Base-by-base conservation (phyloP, 2,797 vertebrate genomes). In the Anguilla marmorata region DNA sequence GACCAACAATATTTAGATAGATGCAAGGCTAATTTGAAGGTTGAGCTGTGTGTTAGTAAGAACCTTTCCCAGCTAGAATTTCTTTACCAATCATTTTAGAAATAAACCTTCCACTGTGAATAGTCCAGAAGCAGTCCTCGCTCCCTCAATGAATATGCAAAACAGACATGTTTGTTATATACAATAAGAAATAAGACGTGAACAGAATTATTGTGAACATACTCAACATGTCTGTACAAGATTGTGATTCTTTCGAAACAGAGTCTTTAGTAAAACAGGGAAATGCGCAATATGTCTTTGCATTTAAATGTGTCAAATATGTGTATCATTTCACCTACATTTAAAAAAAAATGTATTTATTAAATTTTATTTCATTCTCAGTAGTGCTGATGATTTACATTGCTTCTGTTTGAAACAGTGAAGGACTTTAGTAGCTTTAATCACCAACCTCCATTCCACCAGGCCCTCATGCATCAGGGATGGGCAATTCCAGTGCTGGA, bases 381-480 rank as follows among this genome's bases (percentile, higher is more conserved):
- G 14, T 79, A 33, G 48, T 21, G 54, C 30, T 8, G 54, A 79
- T 80, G 50, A 86, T 41, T 74, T 74, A 48, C 27, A 86, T 41
- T 21, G 24, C 30, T 45, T 86, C 85, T n/a, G 69, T 52, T 7
- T 2, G 45, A 86, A 27, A 41, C 52, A 54, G 52, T 87, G 33
- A 87, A 80, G 54, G 27, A 87, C 50, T 54, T 66, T 14, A 7
- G 9, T 58, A 50, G 86, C 72, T 87, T 87, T 79, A 56, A 87
- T 87, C 63, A 86, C 69, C 60, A 27, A 7, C 50, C 76, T 86
- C 69, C 63, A 87, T 80, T 76, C 69, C 48, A 87, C 48, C 66
- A n/a, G 14, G 3, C 27, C 37, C 27, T 16, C 50, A 41, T 21
- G 5, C 14, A 79, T 45, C 74, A 79, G 58, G 3, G 6, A 21